Evolutionary conservation across 2,888 invertebrate genomes (phyloP).

Genomic region (Leptinotarsa peninsularis): DNA sequence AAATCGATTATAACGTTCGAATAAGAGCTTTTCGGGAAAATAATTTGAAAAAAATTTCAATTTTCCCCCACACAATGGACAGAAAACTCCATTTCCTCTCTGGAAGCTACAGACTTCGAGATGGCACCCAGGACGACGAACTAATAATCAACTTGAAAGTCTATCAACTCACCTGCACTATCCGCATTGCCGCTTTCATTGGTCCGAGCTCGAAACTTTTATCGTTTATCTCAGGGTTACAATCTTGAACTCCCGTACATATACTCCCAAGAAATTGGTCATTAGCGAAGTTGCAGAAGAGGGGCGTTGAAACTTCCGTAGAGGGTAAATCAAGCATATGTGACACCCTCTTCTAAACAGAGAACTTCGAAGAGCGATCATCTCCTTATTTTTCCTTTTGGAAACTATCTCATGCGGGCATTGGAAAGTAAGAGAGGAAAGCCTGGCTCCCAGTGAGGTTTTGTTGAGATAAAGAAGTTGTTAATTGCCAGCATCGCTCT

Average conservation of each 20-base stretch:
- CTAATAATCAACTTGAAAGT: conserved; percentile 5
- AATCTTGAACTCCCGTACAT: conserved; percentile 31
- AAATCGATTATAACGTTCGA: too few relatives aligned
- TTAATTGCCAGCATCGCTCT: conserved; percentile 2
- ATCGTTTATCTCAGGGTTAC: conserved; percentile 35
- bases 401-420: conserved; percentile 30
- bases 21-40: too few relatives aligned
- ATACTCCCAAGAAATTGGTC: conserved; percentile 41
- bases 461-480: conserved; percentile 9
- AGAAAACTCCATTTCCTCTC: too few relatives aligned
- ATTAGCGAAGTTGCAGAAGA: conserved; percentile 40
- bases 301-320: conserved; percentile 34
- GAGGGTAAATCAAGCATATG: conserved; percentile 31
- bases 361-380: conserved; percentile 28
- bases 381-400: conserved; percentile 30
- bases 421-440: conserved; percentile 9
- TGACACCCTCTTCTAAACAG: conserved; percentile 23
- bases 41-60: too few relatives aligned
- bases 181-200: not conserved
- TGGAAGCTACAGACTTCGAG: too few relatives aligned
- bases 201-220: conserved; percentile 30
- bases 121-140: not conserved
- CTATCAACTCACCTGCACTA: conserved; percentile 12
- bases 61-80: too few relatives aligned
- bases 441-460: not conserved